Evolutionary conservation across 2,113 vertebrate genomes (phyloP).

Genomic region (Hippoglossus stenolepis): DNA sequence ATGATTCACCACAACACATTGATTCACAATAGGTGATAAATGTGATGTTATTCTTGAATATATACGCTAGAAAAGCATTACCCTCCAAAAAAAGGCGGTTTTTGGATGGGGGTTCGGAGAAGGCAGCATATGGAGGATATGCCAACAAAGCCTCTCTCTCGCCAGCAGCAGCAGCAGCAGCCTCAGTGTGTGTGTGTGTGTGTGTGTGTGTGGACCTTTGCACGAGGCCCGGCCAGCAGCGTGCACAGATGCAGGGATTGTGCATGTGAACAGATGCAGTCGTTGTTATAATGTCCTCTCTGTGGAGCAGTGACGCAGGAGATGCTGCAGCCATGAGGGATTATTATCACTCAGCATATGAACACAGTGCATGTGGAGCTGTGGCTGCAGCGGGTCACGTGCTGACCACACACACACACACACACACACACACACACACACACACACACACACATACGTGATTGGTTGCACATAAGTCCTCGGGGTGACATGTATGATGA

Average conservation of each 20-base stretch:
- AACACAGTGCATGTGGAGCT: background rate
- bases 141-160: constrained; percentile 66
- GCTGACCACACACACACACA: background rate
- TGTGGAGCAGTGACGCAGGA: constrained; percentile 35
- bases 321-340: background rate
- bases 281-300: constrained; percentile 73
- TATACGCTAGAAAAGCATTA: background rate
- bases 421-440: background rate
- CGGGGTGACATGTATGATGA: no score
- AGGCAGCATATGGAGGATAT: constrained; percentile 29
- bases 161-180: constrained; percentile 56
- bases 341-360: background rate
- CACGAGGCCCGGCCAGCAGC: constrained; percentile 40
- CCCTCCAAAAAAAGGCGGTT: background rate
- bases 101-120: constrained; percentile 31
- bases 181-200: constrained; percentile 3
- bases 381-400: no score
- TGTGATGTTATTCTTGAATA: fast-evolving
- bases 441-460: no score
- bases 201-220: constrained; percentile 18
- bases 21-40: fast-evolving
- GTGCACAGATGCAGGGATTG: constrained; percentile 60
- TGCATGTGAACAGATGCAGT: constrained; percentile 54
- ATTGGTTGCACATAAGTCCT: constrained; percentile 11
- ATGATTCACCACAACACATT: fast-evolving